Evolutionary conservation across 1,140 invertebrate genomes (phyloP).

Genomic region (Galleria mellonella): DNA sequence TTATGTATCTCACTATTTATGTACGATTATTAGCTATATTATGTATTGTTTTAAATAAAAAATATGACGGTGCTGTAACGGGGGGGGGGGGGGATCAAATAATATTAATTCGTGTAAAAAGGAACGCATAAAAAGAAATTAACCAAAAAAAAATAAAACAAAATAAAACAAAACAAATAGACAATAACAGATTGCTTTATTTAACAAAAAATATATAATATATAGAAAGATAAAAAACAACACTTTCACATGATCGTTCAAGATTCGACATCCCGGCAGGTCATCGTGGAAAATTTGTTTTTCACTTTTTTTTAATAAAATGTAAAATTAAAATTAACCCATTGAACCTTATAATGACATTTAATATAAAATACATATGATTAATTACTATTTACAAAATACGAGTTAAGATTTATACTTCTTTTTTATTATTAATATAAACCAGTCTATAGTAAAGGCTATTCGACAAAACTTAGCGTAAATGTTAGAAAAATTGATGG

Average conservation of each 20-base stretch:
- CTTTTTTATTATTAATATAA: constrained; percentile 66
- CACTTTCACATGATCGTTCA: constrained; percentile 50
- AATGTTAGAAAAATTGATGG: constrained; percentile 65
- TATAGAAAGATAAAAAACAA: constrained; percentile 67
- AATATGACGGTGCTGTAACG: constrained; percentile 2
- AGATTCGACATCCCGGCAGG: constrained; percentile 24
- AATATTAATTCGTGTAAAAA: constrained; percentile 19
- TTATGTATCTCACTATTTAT: constrained; percentile 62
- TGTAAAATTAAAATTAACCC: constrained; percentile 73
- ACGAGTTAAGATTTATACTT: constrained; percentile 67
- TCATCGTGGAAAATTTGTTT: constrained; percentile 52
- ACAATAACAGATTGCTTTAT: constrained; percentile 73
- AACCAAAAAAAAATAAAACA: constrained; percentile 35
- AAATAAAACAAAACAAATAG: constrained; percentile 66
- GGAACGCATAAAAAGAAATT: constrained; percentile 22
- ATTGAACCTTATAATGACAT: constrained; percentile 66
- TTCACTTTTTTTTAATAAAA: constrained; percentile 54
- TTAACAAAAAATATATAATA: constrained; percentile 74
- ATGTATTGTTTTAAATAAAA: constrained; percentile 25
- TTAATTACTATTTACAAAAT: constrained; percentile 73
- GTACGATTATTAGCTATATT: constrained; percentile 53
- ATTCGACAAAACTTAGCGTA: constrained; percentile 68
- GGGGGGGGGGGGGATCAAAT: constrained; percentile 13
- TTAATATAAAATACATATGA: constrained; percentile 72
- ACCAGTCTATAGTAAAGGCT: constrained; percentile 72